Conservation (phyloP, 2,888 invertebrate species). For the Phaedon cochleariae region DNA sequence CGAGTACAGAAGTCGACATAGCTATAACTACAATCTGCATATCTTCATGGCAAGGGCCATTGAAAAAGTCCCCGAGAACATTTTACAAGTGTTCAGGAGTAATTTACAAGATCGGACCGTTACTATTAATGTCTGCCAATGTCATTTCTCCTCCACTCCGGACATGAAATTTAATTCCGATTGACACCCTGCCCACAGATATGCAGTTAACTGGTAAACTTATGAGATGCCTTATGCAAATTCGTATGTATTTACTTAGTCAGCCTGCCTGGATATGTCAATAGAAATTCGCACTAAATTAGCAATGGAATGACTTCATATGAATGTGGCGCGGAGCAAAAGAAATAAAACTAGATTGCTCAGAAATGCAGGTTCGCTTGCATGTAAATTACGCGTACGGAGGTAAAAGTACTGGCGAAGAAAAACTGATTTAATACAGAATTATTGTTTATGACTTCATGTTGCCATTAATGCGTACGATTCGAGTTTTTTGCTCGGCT, state of each 20-base stretch:
- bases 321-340: constrained; percentile 35
- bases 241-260: constrained; percentile 25
- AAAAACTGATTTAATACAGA: constrained; percentile 37
- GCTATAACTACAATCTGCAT: constrained; percentile 4
- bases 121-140: constrained; percentile 35
- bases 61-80: constrained; percentile 32
- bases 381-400: constrained; percentile 12
- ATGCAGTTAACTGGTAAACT: constrained; percentile 46
- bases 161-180: constrained; percentile 50
- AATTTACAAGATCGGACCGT: constrained; percentile 45
- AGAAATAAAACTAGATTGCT: constrained; percentile 22
- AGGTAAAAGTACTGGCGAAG: constrained; percentile 14
- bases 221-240: constrained; percentile 42
- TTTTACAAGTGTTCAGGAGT: constrained; percentile 42
- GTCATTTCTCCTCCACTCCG: constrained; percentile 43
- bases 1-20: not conserved
- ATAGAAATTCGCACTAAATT: constrained; percentile 49
- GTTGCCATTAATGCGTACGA: constrained; percentile 37
- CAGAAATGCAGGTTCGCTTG: constrained; percentile 10
- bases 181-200: constrained; percentile 48
- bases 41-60: constrained; percentile 9
- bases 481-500: constrained; percentile 18
- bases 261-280: constrained; percentile 40
- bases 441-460: constrained; percentile 42
- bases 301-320: constrained; percentile 42